phyloP scores from a whole-genome alignment of 2,113 vertebrate genomes.

The Corydoras sp. region DNA sequence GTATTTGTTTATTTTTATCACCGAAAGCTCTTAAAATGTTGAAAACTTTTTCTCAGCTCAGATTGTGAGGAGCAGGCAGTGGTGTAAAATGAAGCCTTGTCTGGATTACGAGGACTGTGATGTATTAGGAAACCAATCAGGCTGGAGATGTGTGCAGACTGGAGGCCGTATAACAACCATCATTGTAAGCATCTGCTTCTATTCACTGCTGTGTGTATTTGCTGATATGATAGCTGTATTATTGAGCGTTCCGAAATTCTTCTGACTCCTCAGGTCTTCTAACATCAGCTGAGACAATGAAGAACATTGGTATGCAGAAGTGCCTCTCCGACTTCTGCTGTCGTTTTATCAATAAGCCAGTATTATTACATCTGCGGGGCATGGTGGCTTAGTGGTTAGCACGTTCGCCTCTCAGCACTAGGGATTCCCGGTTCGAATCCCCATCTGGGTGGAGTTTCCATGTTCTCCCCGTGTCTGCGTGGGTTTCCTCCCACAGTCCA shows the following conservation, averaged over 20 bases:
- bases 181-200: slow-evolving; percentile 71
- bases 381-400: no score
- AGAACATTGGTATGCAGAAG: no score
- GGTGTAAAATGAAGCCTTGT: slow-evolving; percentile 98
- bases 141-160: slow-evolving; percentile 98
- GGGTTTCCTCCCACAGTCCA: no score
- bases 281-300: slow-evolving; percentile 65
- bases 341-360: no score
- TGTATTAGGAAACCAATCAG: slow-evolving; percentile 94
- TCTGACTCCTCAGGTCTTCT: slow-evolving; percentile 79
- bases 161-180: slow-evolving; percentile 96
- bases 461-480: no score
- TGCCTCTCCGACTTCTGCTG: no score
- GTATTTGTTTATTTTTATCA: no score
- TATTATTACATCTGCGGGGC: no score
- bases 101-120: slow-evolving; percentile 96
- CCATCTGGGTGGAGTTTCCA: no score
- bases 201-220: slow-evolving; percentile 5
- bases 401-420: no score
- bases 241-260: not conserved
- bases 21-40: no score
- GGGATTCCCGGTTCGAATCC: no score
- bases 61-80: slow-evolving; percentile 80
- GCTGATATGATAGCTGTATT: not conserved
- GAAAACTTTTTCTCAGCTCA: slow-evolving; percentile 24